Base-by-base conservation (phyloP, 2,888 invertebrate genomes). In the Xestia sexstrigata region DNA sequence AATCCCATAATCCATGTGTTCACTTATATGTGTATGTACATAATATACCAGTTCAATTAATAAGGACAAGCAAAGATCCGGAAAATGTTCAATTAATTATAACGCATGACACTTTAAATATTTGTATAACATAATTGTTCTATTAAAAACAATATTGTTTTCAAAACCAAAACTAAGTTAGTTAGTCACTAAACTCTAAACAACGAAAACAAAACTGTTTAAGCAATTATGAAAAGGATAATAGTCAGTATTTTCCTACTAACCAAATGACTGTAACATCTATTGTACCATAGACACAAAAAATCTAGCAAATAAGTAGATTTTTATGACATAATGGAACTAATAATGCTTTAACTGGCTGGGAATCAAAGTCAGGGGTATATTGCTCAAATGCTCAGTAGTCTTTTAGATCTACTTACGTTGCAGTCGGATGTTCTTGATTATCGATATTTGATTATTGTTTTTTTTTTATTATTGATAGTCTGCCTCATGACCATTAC, bases 31-130 rank as follows among this genome's bases (percentile, higher is more conserved):
- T 55, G 55, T 17, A 62, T 69, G 26, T 26, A 71, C 26, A 9
- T 60, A 35, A 58, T 66, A 60, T 35, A 45, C 35, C 77, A 71
- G 70, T 65, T 47, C 52, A 2, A 65, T 20, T 39, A 60, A 30
- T 52, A 52, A 67, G 80, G 52, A 62, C 52, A 62, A 39, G 45
- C 35, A 67, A 74, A 62, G 13, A 74, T 67, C 66, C 79, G 65
- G 65, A 58, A 74, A 79, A 74, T 52, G 2, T 15, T 8, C 11
- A 78, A 49, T 79, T 73, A 66, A 79, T 74, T 63, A 35, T 49
- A 35, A 79, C n/a, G 23, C 39, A 58, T 58, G 26, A 73, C 42
- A 66, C 9, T 45, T 63, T n/a, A n/a, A n/a, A 9, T 35, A 52
- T 42, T 58, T 45, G 35, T 58, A n/a, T 66, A 65, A 23, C 3